phyloP scores from a whole-genome alignment of 2,888 invertebrate species.

The Agrenia bidenticulata region DNA sequence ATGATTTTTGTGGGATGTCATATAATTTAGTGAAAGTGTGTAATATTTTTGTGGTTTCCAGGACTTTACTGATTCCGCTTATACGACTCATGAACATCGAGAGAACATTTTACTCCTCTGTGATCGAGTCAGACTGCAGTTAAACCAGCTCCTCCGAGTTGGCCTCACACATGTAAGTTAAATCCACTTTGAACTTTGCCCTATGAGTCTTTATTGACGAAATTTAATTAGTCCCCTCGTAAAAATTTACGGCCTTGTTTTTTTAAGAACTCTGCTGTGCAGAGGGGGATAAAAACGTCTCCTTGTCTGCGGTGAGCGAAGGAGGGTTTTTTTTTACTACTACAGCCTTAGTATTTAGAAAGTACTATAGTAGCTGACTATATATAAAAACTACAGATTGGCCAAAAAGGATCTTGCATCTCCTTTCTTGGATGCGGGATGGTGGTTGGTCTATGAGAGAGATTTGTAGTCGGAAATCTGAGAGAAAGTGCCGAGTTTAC shows the following conservation, averaged over 20 bases:
- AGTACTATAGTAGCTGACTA: no score
- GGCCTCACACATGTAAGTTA: conserved; percentile 73
- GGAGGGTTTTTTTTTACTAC: no score
- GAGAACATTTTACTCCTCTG: conserved; percentile 86
- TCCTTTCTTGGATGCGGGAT: no score
- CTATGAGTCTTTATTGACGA: conserved; percentile 1
- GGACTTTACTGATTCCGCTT: conserved; percentile 99
- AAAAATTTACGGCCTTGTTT: conserved; percentile 18
- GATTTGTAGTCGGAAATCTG: no score
- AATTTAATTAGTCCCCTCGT: conserved; percentile 22
- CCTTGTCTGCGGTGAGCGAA: no score
- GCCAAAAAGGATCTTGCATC: no score
- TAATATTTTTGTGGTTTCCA: conserved; percentile 54
- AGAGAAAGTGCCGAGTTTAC: no score
- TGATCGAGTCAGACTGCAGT: conserved; percentile 86
- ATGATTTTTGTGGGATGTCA: no score
- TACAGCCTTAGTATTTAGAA: no score
- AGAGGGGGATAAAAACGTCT: background rate
- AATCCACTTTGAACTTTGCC: background rate
- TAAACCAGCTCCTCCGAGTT: conserved; percentile 83
- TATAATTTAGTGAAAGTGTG: no score
- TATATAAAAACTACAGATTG: no score
- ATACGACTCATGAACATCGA: conserved; percentile 94
- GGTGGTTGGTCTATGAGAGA: no score
- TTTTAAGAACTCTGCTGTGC: background rate